Evolutionary conservation across 1,140 invertebrate genomes (phyloP), one percentile per base, ranked within the genome.

Genomic region (Magallana gigas): DNA sequence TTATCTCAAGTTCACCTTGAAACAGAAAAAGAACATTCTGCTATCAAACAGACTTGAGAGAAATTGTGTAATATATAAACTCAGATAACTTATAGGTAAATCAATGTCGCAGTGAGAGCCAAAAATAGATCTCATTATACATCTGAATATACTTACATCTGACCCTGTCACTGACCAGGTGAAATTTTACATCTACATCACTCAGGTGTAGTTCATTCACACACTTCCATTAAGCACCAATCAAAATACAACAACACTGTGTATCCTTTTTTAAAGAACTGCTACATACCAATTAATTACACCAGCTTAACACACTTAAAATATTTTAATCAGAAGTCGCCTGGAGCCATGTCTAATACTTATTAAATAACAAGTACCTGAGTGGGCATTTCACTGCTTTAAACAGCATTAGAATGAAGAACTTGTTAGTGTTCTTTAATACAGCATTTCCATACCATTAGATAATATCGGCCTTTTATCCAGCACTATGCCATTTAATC

Each of bases 401-500:
- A 23, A 76, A 76, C 68, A 36, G 60, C 60, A n/a, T 76, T 76
- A 76, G 29, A 76, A 29, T 18, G 23, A 76, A 76, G 36, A 18
- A 76, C 68, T 76, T 76, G 68, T 76, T 76, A 76, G 36, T 76
- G 68, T 76, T 76, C 36, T 64, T 76, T 76, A 76, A 76, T 76
- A 36, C 23, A 76, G 68, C 29, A 76, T 76, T 76, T 8, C 29
- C 12, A 29, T 76, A 76, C 68, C 68, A 36, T 76, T 18, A 2
- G 8, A 76, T 76, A 29, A 48, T 29, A 76, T 76, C 68, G 8
- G 23, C 68, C 68, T 76, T 76, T 76, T 76, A 76, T 12, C 23
- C 68, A 29, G 23, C 68, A 76, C 18, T 11, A 11, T 76, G 68
- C 23, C 68, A 76, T 29, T 29, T 29, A 76, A 76, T 29, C 68